Evolutionary conservation across 2,888 invertebrate genomes (phyloP).

Genomic region (Harmothoe impar): DNA sequence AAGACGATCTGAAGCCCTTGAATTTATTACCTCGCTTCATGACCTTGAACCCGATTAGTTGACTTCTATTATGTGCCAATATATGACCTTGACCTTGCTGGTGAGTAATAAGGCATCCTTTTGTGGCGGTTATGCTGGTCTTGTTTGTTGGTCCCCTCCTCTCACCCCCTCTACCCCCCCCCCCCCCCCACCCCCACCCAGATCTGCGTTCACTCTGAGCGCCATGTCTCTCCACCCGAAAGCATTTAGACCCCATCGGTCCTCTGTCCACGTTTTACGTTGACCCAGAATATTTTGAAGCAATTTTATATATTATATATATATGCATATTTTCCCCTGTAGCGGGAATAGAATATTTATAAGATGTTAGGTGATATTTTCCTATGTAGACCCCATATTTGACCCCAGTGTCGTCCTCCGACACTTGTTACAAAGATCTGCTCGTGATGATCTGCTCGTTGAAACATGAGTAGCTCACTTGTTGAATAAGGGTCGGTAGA

Average conservation of each 20-base stretch:
- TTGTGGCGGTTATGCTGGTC: slow-evolving; percentile 24
- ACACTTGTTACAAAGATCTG: too few species aligned
- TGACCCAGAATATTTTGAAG: slow-evolving; percentile 14
- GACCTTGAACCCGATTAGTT: background rate
- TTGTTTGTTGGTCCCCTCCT: background rate
- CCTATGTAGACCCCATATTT: background rate
- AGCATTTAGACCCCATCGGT: background rate
- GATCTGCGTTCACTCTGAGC: background rate
- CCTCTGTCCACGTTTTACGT: background rate
- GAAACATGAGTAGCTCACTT: too few species aligned
- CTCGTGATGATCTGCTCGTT: too few species aligned
- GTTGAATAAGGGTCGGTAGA: too few species aligned
- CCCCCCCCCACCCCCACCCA: background rate
- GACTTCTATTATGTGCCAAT: slow-evolving; percentile 4
- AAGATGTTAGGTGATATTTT: background rate
- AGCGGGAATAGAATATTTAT: background rate
- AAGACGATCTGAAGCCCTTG: too few species aligned
- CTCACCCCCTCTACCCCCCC: background rate
- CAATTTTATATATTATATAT: background rate
- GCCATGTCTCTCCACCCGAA: slow-evolving; percentile 61
- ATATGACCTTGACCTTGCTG: background rate
- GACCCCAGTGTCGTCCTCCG: background rate
- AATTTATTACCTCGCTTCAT: background rate
- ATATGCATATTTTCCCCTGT: background rate
- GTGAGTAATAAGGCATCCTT: slow-evolving; percentile 21